Base-by-base conservation (phyloP, 2,113 vertebrate species). In the Microtus montanus region DNA sequence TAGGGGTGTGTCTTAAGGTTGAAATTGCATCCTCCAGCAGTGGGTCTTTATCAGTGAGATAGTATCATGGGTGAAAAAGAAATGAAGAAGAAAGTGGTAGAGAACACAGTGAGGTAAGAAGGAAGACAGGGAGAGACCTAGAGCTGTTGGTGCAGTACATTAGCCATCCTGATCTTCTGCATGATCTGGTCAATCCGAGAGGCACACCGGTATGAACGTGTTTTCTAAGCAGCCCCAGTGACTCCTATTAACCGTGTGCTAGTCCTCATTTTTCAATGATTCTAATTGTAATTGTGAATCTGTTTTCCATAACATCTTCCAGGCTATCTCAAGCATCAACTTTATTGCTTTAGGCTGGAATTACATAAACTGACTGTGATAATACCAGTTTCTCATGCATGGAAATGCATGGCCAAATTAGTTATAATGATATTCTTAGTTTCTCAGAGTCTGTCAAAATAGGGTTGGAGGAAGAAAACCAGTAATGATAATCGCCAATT, bases 221-320 rank as follows among this genome's bases (percentile, higher is more conserved):
- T 44, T 61, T 87, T 92, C 26, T 41, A 54, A 79, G 54, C 33
- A 86, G n/a, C 6, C 11, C 1, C 26, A 41, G 47, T 15, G 15
- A 75, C 44, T 79, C 47, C 79, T 91, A 19, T 54, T 47, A 91
- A 41, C n/a, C 66, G 87, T 86, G 26, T 38, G 15, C 54, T 87
- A 63, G 70, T 93, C 93, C 90, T 73, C 89, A 89, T 74, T 87
- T 87, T 93, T 89, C 78, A 96, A 73, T 97, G 87, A 95, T 84
- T 94, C 87, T 90, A 93, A 96, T 85, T 87, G 41, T 22, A 94
- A 70, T 77, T 92, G 41, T 93, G 66, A 35, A 68, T 79, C 84
- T 90, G 49, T 90, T 94, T 95, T 84, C 87, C 84, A 41, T 63
- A 14, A 44, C 1, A 1, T 87, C 87, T 95, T 54, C 54, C 30